These are phyloP conservation scores for Bos indicus DNA, from an alignment of 2,113 vertebrate species.

Conservation along the genomic window DNA sequence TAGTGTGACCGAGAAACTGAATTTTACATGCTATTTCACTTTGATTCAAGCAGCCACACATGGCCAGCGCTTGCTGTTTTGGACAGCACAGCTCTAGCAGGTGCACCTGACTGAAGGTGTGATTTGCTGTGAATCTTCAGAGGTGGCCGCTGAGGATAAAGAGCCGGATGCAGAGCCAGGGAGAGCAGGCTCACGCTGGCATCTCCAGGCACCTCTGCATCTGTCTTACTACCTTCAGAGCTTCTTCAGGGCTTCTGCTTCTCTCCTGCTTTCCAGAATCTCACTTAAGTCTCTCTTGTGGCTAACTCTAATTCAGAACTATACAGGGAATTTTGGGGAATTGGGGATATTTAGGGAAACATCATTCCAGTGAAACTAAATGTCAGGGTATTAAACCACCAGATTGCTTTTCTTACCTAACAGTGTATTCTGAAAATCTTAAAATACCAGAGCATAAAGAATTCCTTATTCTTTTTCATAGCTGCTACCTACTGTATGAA, in stretches of 20 bases:
- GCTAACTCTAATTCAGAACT: not conserved
- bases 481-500: not conserved
- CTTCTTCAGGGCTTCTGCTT: not conserved
- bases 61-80: not conserved
- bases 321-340: not conserved
- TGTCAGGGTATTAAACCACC: not conserved
- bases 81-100: not conserved
- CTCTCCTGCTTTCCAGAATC: not conserved
- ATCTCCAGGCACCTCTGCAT: not conserved
- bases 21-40: not conserved
- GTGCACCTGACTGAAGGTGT: not conserved
- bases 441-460: not conserved
- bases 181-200: not conserved
- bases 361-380: not conserved
- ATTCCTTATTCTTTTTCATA: not conserved
- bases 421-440: not conserved
- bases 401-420: not conserved
- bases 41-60: not conserved
- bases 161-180: not conserved
- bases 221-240: not conserved
- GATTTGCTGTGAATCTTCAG: not conserved
- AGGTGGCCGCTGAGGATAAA: not conserved
- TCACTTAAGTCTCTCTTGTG: not conserved
- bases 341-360: not conserved
- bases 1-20: not conserved